Evolutionary conservation across 2,113 vertebrate species (phyloP), one percentile per base, ranked within the genome.

Genomic region (Coptodon bakossiorum): DNA sequence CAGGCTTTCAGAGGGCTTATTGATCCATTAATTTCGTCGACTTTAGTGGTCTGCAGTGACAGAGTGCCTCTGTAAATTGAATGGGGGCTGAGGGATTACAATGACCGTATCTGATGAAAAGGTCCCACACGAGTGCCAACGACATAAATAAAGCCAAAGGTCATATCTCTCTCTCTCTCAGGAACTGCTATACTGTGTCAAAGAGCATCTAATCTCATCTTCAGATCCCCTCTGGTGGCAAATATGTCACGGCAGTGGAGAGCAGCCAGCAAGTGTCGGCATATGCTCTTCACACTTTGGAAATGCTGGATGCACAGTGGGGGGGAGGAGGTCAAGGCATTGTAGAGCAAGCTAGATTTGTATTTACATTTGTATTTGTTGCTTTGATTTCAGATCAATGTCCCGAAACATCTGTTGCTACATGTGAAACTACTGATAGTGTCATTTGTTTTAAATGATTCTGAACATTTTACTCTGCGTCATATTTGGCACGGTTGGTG

Each of bases 21-120:
- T 95, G 97, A 97, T 97, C 96, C 95, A 91, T 92, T 88, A 86
- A 95, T 96, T 97, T 94, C 90, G 95, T 96, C 92, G 96, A 94
- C 95, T 95, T 95, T 92, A 95, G 96, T 6, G 7, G 94, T 91
- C 90, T 91, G 92, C 93, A 92, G 92, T 93, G 96, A 95, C 96
- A 95, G 90, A 93, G 90, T 94, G 94, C 93, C 93, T 90, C 93
- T 93, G 93, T 83, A 91, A 94, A 95, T 92, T 95, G 94, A 94
- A 95, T 90, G 93, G 93, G 92, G 92, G 94, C 92, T 88, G 80
- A 86, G 94, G 94, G 94, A 96, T 92, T 94, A 93, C 95, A 94
- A 88, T 88, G 91, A 92, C 84, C 80, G 82, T 84, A 91, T 93
- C 93, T 93, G 91, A 96, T 93, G 94, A 95, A 95, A 93, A 94